A percentile compares a stretch with the other conserved stretches of the same genome.
These are phyloP conservation scores for Diaphora mendica DNA, from an alignment of 2,888 invertebrate species.

Conservation along the genomic window DNA sequence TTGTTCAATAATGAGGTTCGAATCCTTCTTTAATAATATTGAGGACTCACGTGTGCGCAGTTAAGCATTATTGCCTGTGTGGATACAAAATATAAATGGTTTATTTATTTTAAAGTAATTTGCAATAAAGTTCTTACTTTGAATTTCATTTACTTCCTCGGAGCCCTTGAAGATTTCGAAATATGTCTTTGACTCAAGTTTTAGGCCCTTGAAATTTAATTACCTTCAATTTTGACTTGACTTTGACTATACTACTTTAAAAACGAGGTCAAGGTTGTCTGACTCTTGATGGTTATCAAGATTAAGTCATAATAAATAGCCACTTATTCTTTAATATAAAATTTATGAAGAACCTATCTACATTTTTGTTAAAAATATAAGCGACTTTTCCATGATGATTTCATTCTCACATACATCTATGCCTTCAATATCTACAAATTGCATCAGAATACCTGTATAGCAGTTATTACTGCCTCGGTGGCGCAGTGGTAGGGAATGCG, in stretches of 20 bases:
- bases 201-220: not conserved
- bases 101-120: not conserved
- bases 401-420: not conserved
- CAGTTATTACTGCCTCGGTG: too few relatives aligned
- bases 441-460: not conserved
- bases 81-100: not conserved
- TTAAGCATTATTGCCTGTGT: slow-evolving; percentile 1
- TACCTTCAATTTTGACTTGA: not conserved
- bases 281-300: not conserved
- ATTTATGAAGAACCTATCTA: too few relatives aligned
- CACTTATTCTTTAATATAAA: too few relatives aligned
- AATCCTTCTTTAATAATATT: not conserved
- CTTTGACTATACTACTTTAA: not conserved
- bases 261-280: not conserved
- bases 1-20: not conserved
- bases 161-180: not conserved
- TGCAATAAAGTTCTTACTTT: not conserved
- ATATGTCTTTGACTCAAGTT: not conserved
- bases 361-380: not conserved
- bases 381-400: not conserved
- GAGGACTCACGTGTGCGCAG: not conserved
- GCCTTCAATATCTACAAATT: not conserved
- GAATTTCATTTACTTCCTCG: not conserved
- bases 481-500: too few relatives aligned
- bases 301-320: too few relatives aligned